Conservation (phyloP, 2,113 vertebrate genomes). For the Seriola dumerili region DNA sequence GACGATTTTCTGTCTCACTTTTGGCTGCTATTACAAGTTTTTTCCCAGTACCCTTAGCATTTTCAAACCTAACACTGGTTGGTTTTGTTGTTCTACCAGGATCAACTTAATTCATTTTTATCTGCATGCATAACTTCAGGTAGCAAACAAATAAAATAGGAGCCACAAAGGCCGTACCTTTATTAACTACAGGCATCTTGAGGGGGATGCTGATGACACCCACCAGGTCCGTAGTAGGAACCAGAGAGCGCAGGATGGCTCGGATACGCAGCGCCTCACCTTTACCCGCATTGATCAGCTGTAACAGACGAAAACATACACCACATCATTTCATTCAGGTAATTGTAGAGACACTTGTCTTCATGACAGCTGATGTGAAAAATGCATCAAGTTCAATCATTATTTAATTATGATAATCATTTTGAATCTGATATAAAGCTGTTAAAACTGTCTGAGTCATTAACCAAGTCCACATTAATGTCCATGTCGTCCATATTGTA, state of each 20-base stretch:
- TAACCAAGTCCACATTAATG: no score
- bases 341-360: no score
- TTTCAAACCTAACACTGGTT: not conserved
- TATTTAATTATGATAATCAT: no score
- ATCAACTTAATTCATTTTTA: not conserved
- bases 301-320: constrained; percentile 43
- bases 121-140: not conserved
- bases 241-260: constrained; percentile 95
- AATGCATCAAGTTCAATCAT: no score
- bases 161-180: constrained; percentile 85
- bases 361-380: no score
- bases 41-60: not conserved
- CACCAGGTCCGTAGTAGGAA: constrained; percentile 94
- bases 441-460: no score
- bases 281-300: constrained; percentile 98
- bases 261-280: constrained; percentile 96
- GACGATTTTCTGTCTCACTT: not conserved
- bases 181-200: constrained; percentile 92
- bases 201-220: constrained; percentile 97
- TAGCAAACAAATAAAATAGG: not conserved
- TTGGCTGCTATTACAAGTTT: not conserved
- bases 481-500: not conserved
- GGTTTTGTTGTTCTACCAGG: not conserved
- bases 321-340: not conserved
- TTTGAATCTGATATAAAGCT: no score